Conservation (phyloP, 1,140 invertebrate genomes). For the Chrysopa pallens region DNA sequence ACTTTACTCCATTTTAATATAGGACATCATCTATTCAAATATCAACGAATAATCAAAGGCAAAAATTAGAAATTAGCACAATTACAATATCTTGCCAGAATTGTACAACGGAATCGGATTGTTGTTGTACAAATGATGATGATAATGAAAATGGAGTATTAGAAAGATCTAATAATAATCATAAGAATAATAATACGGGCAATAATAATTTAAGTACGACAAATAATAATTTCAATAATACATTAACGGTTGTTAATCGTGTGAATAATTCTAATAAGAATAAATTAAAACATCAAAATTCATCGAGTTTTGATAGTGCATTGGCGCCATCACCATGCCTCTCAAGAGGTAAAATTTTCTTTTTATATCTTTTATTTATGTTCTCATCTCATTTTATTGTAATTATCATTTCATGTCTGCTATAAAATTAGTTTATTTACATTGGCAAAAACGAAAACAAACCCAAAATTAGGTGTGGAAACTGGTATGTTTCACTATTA, state of each 20-base stretch:
- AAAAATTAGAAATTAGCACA: conserved; percentile 9
- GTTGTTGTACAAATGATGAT: conserved; percentile 25
- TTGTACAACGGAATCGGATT: conserved; percentile 6
- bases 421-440: too few species aligned
- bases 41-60: too few species aligned
- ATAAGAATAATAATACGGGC: conserved; percentile 17
- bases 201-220: background rate
- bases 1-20: too few species aligned
- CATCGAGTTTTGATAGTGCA: conserved; percentile 38
- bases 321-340: conserved; percentile 32
- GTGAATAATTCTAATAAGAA: conserved; percentile 21
- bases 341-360: conserved; percentile 30
- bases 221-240: conserved; percentile 15
- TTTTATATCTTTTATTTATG: conserved; percentile 1
- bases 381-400: too few species aligned
- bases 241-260: conserved; percentile 22
- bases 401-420: too few species aligned
- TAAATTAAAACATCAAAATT: conserved; percentile 39
- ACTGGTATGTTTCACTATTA: too few species aligned
- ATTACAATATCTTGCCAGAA: conserved; percentile 9
- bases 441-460: too few species aligned
- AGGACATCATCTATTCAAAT: too few species aligned
- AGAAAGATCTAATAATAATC: too few species aligned
- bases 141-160: conserved; percentile 25
- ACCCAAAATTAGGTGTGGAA: too few species aligned